Evolutionary conservation across 2,797 vertebrate species (phyloP), one percentile per base, ranked within the genome.

Genomic region (Sebastes paucispinis): DNA sequence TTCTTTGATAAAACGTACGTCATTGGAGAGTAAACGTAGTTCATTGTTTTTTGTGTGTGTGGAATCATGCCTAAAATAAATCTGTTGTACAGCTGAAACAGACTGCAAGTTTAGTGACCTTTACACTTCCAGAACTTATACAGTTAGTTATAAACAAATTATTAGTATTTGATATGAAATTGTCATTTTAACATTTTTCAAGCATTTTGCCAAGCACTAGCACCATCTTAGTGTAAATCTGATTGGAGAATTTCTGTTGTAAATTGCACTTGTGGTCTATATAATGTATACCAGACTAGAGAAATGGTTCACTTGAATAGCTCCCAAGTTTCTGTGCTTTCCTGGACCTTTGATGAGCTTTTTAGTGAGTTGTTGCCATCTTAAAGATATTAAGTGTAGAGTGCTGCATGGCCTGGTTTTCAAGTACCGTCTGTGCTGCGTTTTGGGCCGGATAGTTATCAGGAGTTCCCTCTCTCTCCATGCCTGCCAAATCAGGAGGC

Each of bases 401-500:
- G 34, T 71, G 22, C 54, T 74, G 39, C 67, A n/a, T 75, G 71
- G 22, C 62, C 77, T 87, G 81, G 12, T 82, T 88, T 87, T 78
- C 29, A 77, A 75, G 73, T 60, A 14, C 66, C 63, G 64, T 75
- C 47, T 70, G 29, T 1, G 18, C 62, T 69, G 69, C 47, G 73
- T 81, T 80, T 83, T 63, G 39, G 75, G 60, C 47, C 63, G 60
- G 82, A 77, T 87, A 62, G 75, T 89, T 81, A 76, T 87, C 77
- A 84, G 87, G 87, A 85, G 80, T 87, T 88, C 63, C 72, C 59
- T 86, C 82, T 84, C 79, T 76, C 63, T 82, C 81, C 77, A 27
- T 14, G 64, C 66, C 83, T 89, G 85, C 88, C 86, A 91, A 89
- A 92, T 88, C 82, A 88, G 82, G 75, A 86, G 80, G 77, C 66